Evolutionary conservation across 2,888 invertebrate species (phyloP).

Genomic region (Folsomia manolachei): DNA sequence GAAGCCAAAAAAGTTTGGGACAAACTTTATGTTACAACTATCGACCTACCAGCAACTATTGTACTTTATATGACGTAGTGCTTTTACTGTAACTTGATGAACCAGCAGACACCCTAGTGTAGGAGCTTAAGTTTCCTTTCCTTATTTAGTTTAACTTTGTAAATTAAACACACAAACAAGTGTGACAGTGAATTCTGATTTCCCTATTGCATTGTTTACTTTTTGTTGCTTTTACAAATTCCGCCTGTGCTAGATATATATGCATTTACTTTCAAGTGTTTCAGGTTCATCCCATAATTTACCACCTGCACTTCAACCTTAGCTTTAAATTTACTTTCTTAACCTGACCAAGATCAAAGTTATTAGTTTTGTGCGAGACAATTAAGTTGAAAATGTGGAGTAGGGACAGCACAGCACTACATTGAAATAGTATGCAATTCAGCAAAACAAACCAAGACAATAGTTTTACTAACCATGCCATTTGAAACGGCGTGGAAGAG

Average conservation of each 20-base stretch:
- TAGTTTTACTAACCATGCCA: too few species aligned
- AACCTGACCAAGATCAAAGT: not conserved
- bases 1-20: slow-evolving; percentile 1
- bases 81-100: too few species aligned
- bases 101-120: too few species aligned
- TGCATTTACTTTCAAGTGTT: too few species aligned
- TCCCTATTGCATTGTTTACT: too few species aligned
- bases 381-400: not conserved
- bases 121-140: not conserved
- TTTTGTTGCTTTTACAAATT: too few species aligned
- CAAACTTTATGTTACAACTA: not conserved
- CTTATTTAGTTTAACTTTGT: not conserved
- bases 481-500: not conserved
- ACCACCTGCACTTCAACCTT: not conserved
- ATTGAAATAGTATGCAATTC: too few species aligned
- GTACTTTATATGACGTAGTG: too few species aligned
- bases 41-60: too few species aligned
- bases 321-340: too few species aligned
- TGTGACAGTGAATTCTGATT: not conserved
- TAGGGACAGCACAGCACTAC: too few species aligned
- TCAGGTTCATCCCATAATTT: not conserved
- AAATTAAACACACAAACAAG: not conserved
- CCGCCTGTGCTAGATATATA: not conserved
- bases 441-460: not conserved
- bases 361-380: not conserved